phyloP scores from a whole-genome alignment of 2,888 invertebrate species.

The Drosophila nr. perissopoda region DNA sequence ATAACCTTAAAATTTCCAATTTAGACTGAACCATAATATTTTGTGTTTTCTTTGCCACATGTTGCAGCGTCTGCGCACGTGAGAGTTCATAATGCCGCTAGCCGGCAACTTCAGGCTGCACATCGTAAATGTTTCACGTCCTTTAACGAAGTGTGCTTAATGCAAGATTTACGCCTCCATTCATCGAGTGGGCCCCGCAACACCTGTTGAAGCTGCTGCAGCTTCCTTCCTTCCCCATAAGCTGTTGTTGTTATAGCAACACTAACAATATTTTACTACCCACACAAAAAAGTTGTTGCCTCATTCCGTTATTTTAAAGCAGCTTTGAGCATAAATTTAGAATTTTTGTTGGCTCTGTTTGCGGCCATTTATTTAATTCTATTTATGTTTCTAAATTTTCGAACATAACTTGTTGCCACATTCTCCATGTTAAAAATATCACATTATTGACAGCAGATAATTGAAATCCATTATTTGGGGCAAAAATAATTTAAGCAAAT shows the following conservation, averaged over 20 bases:
- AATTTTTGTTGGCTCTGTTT: constrained; percentile 14
- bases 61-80: constrained; percentile 71
- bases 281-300: constrained; percentile 32
- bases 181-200: constrained; percentile 64
- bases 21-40: background rate
- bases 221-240: constrained; percentile 11
- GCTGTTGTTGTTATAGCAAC: constrained; percentile 33
- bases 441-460: constrained; percentile 66
- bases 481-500: constrained; percentile 8
- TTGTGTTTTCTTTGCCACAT: constrained; percentile 35
- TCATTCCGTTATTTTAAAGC: constrained; percentile 30
- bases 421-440: constrained; percentile 57
- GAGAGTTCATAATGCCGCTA: constrained; percentile 4
- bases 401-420: constrained; percentile 14
- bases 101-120: constrained; percentile 9
- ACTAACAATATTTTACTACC: constrained; percentile 58
- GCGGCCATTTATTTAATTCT: constrained; percentile 34
- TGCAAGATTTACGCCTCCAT: constrained; percentile 79
- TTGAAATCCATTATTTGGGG: constrained; percentile 65
- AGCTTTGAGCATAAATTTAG: constrained; percentile 36
- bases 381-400: constrained; percentile 9
- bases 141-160: constrained; percentile 58
- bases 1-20: background rate
- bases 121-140: constrained; percentile 58
- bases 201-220: constrained; percentile 66